Evolutionary conservation across 2,113 vertebrate genomes (phyloP).

Genomic region (Plotosus lineatus): DNA sequence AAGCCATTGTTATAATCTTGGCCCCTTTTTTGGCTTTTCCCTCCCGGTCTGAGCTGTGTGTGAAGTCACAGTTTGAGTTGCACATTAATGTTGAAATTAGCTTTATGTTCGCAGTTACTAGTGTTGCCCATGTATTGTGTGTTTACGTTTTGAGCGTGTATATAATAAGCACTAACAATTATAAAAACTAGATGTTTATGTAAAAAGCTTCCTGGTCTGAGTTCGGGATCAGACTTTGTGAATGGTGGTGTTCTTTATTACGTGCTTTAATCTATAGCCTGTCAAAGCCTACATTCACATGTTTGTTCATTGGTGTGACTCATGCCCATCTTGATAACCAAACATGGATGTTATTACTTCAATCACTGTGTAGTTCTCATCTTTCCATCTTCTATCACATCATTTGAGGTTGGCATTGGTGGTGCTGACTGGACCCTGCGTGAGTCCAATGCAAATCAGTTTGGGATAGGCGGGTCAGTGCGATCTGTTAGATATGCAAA

Average conservation of each 20-base stretch:
- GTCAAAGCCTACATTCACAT: neutral
- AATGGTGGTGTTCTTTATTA: neutral
- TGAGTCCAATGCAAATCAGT: constrained; percentile 11
- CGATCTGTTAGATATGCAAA: constrained; percentile 49
- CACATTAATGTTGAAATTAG: neutral
- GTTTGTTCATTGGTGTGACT: neutral
- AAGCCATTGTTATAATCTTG: constrained; percentile 9
- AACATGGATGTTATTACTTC: neutral
- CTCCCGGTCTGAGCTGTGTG: neutral
- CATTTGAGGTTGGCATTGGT: neutral
- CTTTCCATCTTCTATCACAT: neutral
- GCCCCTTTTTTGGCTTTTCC: neutral
- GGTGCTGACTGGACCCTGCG: neutral
- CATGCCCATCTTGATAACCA: neutral
- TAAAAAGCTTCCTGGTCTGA: neutral
- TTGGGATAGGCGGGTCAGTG: constrained; percentile 17
- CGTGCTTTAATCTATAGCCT: neutral
- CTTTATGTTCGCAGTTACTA: neutral
- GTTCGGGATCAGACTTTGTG: neutral
- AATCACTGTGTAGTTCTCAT: neutral
- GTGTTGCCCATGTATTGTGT: neutral
- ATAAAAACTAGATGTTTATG: neutral
- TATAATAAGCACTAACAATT: neutral
- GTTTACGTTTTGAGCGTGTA: neutral
- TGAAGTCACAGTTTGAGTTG: neutral